phyloP scores from a whole-genome alignment of 2,113 vertebrate species.

The Pelvicachromis taeniatus region DNA sequence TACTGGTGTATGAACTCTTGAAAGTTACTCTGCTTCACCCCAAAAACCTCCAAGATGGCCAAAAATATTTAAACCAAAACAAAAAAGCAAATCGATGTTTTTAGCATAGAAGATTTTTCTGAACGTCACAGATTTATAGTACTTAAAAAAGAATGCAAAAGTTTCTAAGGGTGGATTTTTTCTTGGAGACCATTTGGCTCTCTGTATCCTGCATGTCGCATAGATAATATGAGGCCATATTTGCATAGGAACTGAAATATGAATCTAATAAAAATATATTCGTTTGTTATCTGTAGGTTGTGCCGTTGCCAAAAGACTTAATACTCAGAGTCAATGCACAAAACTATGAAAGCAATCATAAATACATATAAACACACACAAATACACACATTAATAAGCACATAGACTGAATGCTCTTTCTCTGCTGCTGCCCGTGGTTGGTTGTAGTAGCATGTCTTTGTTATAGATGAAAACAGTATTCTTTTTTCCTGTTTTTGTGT shows the following conservation, averaged over 20 bases:
- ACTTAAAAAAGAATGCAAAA: neutral
- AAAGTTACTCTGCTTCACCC: neutral
- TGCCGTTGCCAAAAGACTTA: constrained; percentile 43
- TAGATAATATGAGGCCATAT: constrained; percentile 18
- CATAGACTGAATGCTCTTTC: constrained; percentile 37
- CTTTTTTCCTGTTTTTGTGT: constrained; percentile 48
- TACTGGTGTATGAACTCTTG: neutral
- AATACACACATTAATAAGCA: neutral
- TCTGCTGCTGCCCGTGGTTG: constrained; percentile 61
- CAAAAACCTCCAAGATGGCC: neutral
- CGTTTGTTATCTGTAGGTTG: constrained; percentile 35
- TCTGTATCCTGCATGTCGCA: constrained; percentile 33
- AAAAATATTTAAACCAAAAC: neutral
- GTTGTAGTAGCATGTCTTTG: constrained; percentile 64
- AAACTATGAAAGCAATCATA: constrained; percentile 42
- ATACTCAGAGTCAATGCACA: constrained; percentile 33
- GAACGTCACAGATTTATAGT: neutral
- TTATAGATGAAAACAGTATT: constrained; percentile 48
- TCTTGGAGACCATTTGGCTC: neutral
- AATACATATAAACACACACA: neutral
- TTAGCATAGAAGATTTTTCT: neutral
- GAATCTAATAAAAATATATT: constrained; percentile 31
- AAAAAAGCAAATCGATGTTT: neutral
- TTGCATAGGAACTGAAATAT: constrained; percentile 38
- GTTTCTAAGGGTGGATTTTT: constrained; percentile 27